Conservation (phyloP, 1,140 invertebrate genomes). For the Metopolophium dirhodum region DNA sequence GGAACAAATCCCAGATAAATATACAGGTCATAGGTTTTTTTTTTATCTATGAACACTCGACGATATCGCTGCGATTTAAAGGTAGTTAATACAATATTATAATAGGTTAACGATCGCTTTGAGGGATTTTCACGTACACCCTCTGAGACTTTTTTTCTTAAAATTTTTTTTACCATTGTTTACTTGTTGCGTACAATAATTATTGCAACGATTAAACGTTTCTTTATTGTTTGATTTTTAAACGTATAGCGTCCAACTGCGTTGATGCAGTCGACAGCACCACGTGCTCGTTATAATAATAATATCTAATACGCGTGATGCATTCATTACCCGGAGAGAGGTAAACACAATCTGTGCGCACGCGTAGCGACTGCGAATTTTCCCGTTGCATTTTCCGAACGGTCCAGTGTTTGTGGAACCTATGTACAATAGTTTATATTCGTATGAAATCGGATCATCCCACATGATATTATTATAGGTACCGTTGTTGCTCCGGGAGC, state of each 20-base stretch:
- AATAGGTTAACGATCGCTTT: neutral
- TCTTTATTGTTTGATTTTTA: neutral
- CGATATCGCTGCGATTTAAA: neutral
- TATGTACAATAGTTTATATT: neutral
- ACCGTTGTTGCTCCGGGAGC: neutral
- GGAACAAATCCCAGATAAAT: neutral
- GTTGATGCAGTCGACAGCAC: neutral
- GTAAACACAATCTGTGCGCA: neutral
- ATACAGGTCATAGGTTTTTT: neutral
- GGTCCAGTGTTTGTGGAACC: too few species aligned
- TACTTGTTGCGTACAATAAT: neutral
- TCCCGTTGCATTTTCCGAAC: neutral
- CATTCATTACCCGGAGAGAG: neutral
- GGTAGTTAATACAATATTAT: neutral
- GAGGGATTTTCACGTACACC: neutral
- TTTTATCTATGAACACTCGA: neutral
- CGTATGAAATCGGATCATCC: neutral
- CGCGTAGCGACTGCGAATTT: neutral
- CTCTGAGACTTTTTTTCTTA: neutral
- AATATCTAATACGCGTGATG: neutral
- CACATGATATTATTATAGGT: neutral
- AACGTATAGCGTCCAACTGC: neutral
- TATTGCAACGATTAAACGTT: neutral
- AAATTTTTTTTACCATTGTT: neutral
- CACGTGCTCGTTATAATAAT: neutral